Base-by-base conservation (phyloP, 2,797 vertebrate genomes). In the Acrossocheilus wenchowensis region DNA sequence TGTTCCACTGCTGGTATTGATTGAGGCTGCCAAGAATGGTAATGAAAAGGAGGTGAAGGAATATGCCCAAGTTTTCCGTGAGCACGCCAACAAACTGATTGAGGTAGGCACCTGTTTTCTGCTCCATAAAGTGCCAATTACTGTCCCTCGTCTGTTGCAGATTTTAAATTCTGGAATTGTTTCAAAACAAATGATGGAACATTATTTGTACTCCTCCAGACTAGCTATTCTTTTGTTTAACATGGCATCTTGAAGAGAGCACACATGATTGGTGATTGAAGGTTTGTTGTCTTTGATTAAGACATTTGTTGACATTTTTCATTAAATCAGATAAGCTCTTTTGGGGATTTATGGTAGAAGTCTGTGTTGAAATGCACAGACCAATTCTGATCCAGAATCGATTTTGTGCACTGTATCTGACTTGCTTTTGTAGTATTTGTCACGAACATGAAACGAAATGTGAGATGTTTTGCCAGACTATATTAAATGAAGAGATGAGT, bases 11-110 rank as follows among this genome's bases (percentile, higher is more conserved):
- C 94, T 99, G 92, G 98, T 99, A 86, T 94, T 99, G 93, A 99
- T 99, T 89, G 98, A 99, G 95, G 98, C 98, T 88, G 98, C 98
- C 92, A 99, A 99, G 95, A 99, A 99, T 87, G 98, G 98, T 90
- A 99, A 99, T 36, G 98, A 99, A 91, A 99, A 99, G 92, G 98
- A 99, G 96, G 98, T 99, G 88, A 99, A 99, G 94, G 98, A 99
- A 89, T 99, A 99, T 89, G 98, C 98, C 54, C 98, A 99, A 93
- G 98, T 99, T 94, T 99, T 99, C 90, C 98, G 98, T 82, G 98
- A 99, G 90, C 98, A 99, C 75, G 98, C 98, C 94, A 99, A 98
- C 95, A 99, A 99, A 92, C 92, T 99, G 88, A 98, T 99, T 86
- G 98, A 99, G 98, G 98, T 99, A 79, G 87, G 88, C 87, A 78